Evolutionary conservation across 2,888 invertebrate genomes (phyloP), one percentile per base, ranked within the genome.

Genomic region (Microchrysa polita): DNA sequence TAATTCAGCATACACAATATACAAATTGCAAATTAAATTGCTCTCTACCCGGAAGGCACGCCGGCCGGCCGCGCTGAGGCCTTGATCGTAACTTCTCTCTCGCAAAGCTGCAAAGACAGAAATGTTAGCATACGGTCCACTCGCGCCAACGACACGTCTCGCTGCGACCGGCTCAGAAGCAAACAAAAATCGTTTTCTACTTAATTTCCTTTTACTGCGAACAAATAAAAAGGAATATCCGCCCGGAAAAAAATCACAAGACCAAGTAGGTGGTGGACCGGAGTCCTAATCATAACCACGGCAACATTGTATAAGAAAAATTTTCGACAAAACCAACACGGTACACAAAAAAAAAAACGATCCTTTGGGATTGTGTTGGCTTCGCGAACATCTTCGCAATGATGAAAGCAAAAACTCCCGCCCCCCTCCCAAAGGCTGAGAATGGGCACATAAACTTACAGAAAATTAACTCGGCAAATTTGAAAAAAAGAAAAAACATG

Each of bases 381-480:
- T 5, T 34, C 48, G 65, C 44, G 18, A 20, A 48, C 65, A 65
- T 5, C 27, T 34, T 65, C 22, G 16, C 22, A 23, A 61, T 1
- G 14, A 65, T 42, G 16, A 44, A 65, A 65, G n/a, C n/a, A n/a
- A n/a, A n/a, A n/a, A n/a, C n/a, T n/a, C n/a, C n/a, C n/a, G n/a
- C n/a, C n/a, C n/a, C n/a, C n/a, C n/a, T n/a, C n/a, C n/a, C n/a
- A 67, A 53, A 23, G 52, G 23, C 4, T n/a, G 16, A n/a, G 57
- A 69, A 69, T 55, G 55, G 40, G 44, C 69, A 74, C 74, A 74
- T 74, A 67, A 74, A 74, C 74, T 74, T 74, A 71, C 74, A 71
- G 22, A 63, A 74, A 74, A 74, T 74, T 74, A 74, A 72, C 74
- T 72, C 74, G 59, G 72, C 72, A 72, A 74, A 74, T 74, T 74